These are phyloP conservation scores for Yponomeuta evonymella DNA, from an alignment of 2,888 invertebrate species.

Conservation along the genomic window DNA sequence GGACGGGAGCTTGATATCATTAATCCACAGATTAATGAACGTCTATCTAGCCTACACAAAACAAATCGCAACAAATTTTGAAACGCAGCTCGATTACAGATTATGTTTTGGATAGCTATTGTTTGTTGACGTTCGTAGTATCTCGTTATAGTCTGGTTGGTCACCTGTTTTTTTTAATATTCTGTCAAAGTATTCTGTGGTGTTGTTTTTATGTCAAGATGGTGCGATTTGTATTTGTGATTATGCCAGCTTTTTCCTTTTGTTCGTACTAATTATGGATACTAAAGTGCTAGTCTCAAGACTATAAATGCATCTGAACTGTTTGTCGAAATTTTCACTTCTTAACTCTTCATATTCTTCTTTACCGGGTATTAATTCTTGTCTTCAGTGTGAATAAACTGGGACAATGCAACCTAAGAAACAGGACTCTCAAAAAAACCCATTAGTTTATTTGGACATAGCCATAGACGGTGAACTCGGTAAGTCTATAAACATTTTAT, in stretches of 20 bases:
- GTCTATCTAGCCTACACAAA: not conserved
- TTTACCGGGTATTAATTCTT: not conserved
- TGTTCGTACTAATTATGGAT: too few relatives aligned
- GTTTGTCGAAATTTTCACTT: not conserved
- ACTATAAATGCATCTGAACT: not conserved
- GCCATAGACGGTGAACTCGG: conserved; percentile 81
- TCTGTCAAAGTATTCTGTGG: not conserved
- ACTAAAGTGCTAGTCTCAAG: not conserved
- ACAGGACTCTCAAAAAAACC: conserved; percentile 66
- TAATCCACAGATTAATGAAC: too few relatives aligned
- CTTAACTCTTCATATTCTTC: not conserved
- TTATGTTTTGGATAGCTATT: not conserved
- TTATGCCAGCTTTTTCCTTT: not conserved
- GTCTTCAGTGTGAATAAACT: not conserved
- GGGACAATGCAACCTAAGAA: conserved; percentile 34
- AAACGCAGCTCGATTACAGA: not conserved
- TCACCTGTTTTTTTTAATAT: not conserved
- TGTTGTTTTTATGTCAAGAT: not conserved
- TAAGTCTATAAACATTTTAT: conserved; percentile 38
- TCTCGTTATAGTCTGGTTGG: not conserved
- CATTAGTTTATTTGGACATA: conserved; percentile 83
- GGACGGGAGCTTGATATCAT: too few relatives aligned
- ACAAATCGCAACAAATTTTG: not conserved
- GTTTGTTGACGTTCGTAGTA: not conserved
- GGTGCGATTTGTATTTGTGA: not conserved